These are phyloP conservation scores for Willowsia nigromaculata DNA, from an alignment of 2,888 invertebrate species.

Conservation along the genomic window DNA sequence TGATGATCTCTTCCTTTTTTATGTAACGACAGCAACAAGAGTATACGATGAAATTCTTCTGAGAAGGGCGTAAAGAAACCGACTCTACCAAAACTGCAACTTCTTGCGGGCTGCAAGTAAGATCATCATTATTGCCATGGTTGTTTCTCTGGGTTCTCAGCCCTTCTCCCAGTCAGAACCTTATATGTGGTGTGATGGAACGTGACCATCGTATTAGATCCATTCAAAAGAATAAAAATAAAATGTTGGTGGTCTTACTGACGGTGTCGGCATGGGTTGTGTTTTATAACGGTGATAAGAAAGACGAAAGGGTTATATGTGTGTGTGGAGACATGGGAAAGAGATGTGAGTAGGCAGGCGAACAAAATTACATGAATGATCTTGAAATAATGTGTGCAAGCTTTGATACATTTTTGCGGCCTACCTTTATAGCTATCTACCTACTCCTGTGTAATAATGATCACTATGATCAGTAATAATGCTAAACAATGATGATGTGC, in stretches of 20 bases:
- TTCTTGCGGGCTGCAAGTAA: too few relatives aligned
- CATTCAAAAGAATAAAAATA: background rate
- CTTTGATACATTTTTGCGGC: background rate
- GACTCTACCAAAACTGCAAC: background rate
- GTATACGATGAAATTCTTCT: background rate
- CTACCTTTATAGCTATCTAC: background rate
- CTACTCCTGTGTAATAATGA: background rate
- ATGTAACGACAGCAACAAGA: background rate
- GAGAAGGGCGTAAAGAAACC: background rate
- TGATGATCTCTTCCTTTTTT: background rate
- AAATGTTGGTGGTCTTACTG: background rate
- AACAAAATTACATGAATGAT: slow-evolving; percentile 12
- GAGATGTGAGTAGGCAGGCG: slow-evolving; percentile 12
- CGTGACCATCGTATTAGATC: slow-evolving; percentile 53
- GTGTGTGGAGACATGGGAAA: slow-evolving; percentile 35
- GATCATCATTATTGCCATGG: too few relatives aligned
- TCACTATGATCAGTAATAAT: background rate
- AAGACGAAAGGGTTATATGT: background rate
- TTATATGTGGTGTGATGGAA: slow-evolving; percentile 46
- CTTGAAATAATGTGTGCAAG: background rate
- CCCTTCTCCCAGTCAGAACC: background rate
- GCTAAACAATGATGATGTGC: background rate
- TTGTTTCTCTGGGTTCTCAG: background rate
- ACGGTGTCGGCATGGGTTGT: background rate
- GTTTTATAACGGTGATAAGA: slow-evolving; percentile 8